Conservation (phyloP, 2,797 vertebrate species). For the Spheniscus humboldti region DNA sequence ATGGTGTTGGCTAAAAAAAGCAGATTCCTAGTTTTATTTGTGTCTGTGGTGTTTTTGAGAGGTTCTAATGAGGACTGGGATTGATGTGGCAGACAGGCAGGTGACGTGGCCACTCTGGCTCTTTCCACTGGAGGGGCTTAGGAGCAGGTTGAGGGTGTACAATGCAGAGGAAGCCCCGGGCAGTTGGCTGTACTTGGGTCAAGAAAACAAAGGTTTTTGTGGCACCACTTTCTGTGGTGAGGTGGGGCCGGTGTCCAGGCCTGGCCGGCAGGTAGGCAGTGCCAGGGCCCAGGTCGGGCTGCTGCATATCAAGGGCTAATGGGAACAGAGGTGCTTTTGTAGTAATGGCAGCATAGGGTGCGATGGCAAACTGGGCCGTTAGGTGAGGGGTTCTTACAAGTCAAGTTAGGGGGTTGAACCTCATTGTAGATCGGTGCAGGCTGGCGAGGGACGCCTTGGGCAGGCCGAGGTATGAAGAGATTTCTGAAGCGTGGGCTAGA, state of each 20-base stretch:
- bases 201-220: not conserved
- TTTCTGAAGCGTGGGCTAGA: accelerated
- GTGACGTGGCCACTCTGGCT: accelerated
- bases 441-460: accelerated
- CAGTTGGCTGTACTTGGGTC: not conserved
- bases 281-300: not conserved
- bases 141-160: not conserved
- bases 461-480: accelerated
- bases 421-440: accelerated
- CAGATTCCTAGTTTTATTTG: not conserved
- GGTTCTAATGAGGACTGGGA: not conserved
- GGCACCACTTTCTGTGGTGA: not conserved
- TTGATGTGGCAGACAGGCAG: not conserved
- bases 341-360: not conserved
- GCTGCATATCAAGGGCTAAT: accelerated
- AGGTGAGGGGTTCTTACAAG: not conserved
- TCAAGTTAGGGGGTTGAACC: accelerated
- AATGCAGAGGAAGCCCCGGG: not conserved
- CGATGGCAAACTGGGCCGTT: no score
- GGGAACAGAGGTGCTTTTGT: not conserved
- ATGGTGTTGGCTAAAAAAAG: not conserved
- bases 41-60: not conserved
- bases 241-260: not conserved
- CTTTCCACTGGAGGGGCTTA: accelerated
- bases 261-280: accelerated